A percentile compares a stretch with the other conserved stretches of the same genome.
phyloP scores from a whole-genome alignment of 2,888 invertebrate species.

The Exephanes ischioxanthus region DNA sequence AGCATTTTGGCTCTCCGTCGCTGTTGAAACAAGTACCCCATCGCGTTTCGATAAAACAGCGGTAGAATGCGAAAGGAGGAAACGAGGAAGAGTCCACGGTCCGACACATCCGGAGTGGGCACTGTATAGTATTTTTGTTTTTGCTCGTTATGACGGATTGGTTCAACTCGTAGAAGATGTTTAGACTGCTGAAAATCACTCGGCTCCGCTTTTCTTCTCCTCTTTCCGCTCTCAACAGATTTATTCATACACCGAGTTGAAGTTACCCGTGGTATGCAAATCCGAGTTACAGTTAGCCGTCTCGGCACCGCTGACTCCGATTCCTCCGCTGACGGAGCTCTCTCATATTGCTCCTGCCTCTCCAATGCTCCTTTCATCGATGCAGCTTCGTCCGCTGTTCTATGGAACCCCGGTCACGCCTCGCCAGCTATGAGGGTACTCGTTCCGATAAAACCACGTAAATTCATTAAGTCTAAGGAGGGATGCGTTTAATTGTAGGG shows the following conservation, averaged over 20 bases:
- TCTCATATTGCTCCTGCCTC: background rate
- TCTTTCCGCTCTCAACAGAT: constrained; percentile 67
- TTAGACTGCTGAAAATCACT: constrained; percentile 77
- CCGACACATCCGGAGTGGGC: background rate
- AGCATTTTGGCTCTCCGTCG: background rate
- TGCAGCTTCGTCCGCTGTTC: constrained; percentile 1
- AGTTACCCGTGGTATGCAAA: constrained; percentile 76
- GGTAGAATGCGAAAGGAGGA: too few relatives aligned
- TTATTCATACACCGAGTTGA: constrained; percentile 75
- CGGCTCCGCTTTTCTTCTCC: constrained; percentile 44
- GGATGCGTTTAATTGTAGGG: too few relatives aligned
- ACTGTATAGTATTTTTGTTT: background rate
- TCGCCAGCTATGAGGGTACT: constrained; percentile 71
- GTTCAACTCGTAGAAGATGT: constrained; percentile 64
- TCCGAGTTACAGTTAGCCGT: constrained; percentile 74
- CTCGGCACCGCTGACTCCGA: constrained; percentile 47
- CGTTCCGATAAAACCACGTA: constrained; percentile 66
- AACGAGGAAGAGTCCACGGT: background rate
- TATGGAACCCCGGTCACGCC: constrained; percentile 66
- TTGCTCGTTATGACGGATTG: constrained; percentile 9
- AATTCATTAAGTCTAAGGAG: background rate
- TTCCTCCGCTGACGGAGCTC: constrained; percentile 67
- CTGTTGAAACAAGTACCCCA: background rate
- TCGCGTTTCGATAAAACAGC: background rate
- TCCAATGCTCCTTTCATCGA: background rate